These are phyloP conservation scores for Zelostemma sp. DNA, from an alignment of 1,140 invertebrate species.

Conservation along the genomic window DNA sequence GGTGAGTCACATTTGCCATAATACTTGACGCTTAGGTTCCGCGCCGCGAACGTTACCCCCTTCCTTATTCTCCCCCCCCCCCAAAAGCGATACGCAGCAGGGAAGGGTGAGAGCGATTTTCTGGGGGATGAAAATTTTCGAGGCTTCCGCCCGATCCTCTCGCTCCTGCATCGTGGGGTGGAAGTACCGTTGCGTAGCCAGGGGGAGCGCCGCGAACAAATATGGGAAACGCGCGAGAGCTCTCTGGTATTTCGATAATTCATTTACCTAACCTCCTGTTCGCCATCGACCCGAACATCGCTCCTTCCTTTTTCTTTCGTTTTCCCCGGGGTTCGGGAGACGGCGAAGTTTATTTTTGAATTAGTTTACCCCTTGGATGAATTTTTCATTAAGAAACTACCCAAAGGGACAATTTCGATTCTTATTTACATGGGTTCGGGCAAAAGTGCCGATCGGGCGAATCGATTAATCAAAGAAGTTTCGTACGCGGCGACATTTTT, in stretches of 20 bases:
- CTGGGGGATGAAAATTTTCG: slow-evolving; percentile 41
- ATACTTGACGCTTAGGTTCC: slow-evolving; percentile 36
- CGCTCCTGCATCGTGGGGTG: slow-evolving; percentile 3
- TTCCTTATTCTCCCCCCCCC: slow-evolving; percentile 4
- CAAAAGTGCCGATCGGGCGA: neutral
- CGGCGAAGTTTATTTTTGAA: neutral
- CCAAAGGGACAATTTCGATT: neutral
- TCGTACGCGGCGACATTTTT: neutral
- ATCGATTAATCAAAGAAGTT: slow-evolving; percentile 2
- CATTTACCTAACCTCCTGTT: slow-evolving; percentile 41
- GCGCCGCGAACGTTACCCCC: slow-evolving; percentile 27
- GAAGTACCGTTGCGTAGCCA: neutral
- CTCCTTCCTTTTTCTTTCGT: slow-evolving; percentile 12
- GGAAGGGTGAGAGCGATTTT: slow-evolving; percentile 7
- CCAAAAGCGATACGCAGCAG: slow-evolving; percentile 2
- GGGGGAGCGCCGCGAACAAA: slow-evolving; percentile 28
- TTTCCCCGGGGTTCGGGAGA: neutral
- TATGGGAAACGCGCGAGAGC: slow-evolving; percentile 43
- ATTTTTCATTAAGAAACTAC: slow-evolving; percentile 2
- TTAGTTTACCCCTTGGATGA: neutral
- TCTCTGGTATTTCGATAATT: slow-evolving; percentile 53
- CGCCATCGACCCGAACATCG: slow-evolving; percentile 31
- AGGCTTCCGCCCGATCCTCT: slow-evolving; percentile 26
- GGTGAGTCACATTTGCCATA: slow-evolving; percentile 62
- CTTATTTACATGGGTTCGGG: too few relatives aligned